Percentiles rank a stretch among this genome's conserved stretches.
Conservation (phyloP, 2,888 invertebrate genomes). For the Polydesmus complanatus region DNA sequence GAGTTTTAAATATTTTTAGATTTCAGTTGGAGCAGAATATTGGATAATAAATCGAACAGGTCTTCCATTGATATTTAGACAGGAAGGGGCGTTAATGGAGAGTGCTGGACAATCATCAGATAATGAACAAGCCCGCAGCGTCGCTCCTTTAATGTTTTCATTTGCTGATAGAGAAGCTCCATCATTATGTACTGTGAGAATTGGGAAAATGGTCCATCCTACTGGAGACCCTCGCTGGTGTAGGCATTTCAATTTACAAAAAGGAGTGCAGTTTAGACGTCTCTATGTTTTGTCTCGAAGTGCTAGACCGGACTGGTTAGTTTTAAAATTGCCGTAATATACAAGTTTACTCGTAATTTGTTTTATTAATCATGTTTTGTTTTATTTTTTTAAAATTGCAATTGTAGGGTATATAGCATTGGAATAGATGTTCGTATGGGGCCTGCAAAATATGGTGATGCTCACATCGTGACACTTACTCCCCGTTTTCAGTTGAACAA, state of each 20-base stretch:
- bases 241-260: conserved; percentile 68
- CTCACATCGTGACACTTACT: conserved; percentile 81
- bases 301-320: conserved; percentile 45
- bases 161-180: conserved; percentile 80
- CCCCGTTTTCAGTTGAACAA: conserved; percentile 90
- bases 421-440: conserved; percentile 81
- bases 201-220: conserved; percentile 53
- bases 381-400: no score
- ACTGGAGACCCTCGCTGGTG: conserved; percentile 57
- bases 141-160: conserved; percentile 83
- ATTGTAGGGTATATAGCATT: conserved; percentile 58
- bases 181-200: conserved; percentile 39
- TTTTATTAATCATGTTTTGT: not conserved
- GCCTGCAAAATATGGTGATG: conserved; percentile 73
- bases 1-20: conserved; percentile 32
- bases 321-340: not conserved
- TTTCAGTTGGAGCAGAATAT: conserved; percentile 68
- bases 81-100: conserved; percentile 53
- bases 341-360: not conserved
- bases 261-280: conserved; percentile 52
- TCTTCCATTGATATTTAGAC: conserved; percentile 84
- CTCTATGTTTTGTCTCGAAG: conserved; percentile 46
- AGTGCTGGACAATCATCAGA: conserved; percentile 81
- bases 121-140: conserved; percentile 84
- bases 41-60: conserved; percentile 96